Evolutionary conservation across 2,113 vertebrate genomes (phyloP), one percentile per base, ranked within the genome.

Genomic region (Forbesichthys agassizii): DNA sequence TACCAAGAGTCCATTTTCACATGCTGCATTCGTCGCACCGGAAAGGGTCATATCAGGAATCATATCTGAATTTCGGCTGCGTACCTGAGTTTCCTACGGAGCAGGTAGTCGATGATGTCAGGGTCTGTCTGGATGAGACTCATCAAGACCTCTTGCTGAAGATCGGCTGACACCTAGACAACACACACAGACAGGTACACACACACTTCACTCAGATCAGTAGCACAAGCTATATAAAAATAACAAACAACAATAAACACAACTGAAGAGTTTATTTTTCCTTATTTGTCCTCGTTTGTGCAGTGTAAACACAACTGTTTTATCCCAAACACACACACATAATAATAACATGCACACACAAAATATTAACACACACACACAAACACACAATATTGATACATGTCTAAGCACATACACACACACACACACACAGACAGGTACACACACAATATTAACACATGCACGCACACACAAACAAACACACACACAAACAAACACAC

Each of bases 81-180:
- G 27, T 27, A 93, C 93, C 93, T 92, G 81, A 93, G 89, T 58
- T 94, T 96, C 83, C 95, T 91, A 20, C 95, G 94, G 73, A 98
- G 78, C 12, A 99, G 94, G 75, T 96, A 94, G 81, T 98, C 94
- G 3, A 97, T 94, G 78, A 97, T 93, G 62, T 99, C 96, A 0
- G 96, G 94, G 52, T 97, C 96, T 0, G 94, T 95, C 86, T 95
- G 94, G 86, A 96, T 95, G 20, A 98, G 92, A 77, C 95, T 94
- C 92, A 95, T 93, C 11, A 96, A 90, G 71, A 99, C 79, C 13
- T 96, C 92, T 42, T 84, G 87, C 68, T 99, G 96, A 80, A 92
- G 85, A 62, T 95, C 94, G 0, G 95, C 91, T 4, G 95, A 93
- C 0, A 98, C 95, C 96, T 99, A 82, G 3, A 65, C 0, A n/a